Conservation (phyloP, 1,140 invertebrate genomes). For the Littorina saxatilis region DNA sequence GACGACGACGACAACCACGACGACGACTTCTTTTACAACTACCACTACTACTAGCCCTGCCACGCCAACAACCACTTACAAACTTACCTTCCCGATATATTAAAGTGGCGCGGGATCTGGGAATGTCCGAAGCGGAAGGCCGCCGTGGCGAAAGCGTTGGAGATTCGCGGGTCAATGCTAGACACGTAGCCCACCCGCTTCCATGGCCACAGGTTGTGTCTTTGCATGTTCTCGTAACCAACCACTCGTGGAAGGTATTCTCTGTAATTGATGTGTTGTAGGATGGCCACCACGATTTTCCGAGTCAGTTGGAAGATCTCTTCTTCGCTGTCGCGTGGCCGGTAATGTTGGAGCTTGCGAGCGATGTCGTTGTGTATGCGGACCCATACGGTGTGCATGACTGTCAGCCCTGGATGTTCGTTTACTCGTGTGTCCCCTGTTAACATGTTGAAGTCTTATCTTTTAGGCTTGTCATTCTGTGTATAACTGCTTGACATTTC, state of each 20-base stretch:
- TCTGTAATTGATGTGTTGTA: conserved; percentile 93
- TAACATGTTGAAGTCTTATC: too few species aligned
- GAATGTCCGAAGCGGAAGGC: conserved; percentile 83
- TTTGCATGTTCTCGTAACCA: neutral
- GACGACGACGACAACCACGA: too few species aligned
- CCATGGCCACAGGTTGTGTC: neutral
- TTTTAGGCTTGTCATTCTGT: too few species aligned
- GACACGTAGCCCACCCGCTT: conserved; percentile 72
- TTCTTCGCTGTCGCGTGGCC: conserved; percentile 92
- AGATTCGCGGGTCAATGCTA: conserved; percentile 79
- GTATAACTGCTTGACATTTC: too few species aligned
- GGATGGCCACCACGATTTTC: conserved; percentile 95
- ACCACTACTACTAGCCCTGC: too few species aligned
- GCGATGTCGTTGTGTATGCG: conserved; percentile 96
- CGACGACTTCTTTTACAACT: too few species aligned
- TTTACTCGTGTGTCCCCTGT: conserved; percentile 80
- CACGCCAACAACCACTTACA: too few species aligned
- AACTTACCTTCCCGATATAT: neutral
- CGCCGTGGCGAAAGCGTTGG: conserved; percentile 82
- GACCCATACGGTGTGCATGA: conserved; percentile 98
- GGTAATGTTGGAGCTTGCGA: conserved; percentile 83
- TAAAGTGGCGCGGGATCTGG: conserved; percentile 71
- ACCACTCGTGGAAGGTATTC: conserved; percentile 78
- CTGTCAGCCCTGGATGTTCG: conserved; percentile 80
- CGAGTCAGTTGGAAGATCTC: conserved; percentile 87